Percentiles rank a stretch among this genome's conserved stretches.
Conservation (phyloP, 2,113 vertebrate genomes). For the Agapornis roseicollis region DNA sequence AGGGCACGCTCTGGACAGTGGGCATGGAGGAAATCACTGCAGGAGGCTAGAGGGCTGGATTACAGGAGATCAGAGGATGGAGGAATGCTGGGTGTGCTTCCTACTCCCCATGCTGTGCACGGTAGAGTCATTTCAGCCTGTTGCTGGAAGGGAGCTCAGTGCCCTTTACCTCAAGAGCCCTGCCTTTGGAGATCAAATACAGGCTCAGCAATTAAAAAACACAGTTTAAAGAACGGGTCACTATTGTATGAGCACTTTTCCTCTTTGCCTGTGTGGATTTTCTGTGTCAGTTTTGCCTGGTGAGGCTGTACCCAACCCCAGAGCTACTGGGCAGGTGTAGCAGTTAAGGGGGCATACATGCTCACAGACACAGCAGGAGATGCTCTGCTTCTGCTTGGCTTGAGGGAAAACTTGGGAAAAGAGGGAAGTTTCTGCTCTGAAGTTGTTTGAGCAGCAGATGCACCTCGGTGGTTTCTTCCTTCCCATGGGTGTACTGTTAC, state of each 20-base stretch:
- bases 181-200: not conserved
- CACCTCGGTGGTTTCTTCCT: not conserved
- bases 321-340: rapidly evolving
- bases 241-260: not conserved
- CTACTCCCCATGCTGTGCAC: not conserved
- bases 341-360: not conserved
- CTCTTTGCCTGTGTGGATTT: not conserved
- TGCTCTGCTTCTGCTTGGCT: not conserved
- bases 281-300: not conserved
- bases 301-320: not conserved
- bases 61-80: not conserved
- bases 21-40: not conserved
- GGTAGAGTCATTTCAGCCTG: not conserved
- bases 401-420: not conserved
- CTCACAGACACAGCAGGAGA: not conserved
- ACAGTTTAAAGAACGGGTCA: not conserved
- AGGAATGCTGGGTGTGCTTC: not conserved
- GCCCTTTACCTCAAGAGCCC: not conserved
- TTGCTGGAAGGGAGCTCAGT: not conserved
- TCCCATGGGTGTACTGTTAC: rapidly evolving
- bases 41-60: not conserved
- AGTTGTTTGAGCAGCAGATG: not conserved
- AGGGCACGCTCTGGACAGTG: not conserved
- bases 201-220: not conserved
- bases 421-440: not conserved